phyloP scores from a whole-genome alignment of 1,140 invertebrate species.

The Drosophila ironensis region DNA sequence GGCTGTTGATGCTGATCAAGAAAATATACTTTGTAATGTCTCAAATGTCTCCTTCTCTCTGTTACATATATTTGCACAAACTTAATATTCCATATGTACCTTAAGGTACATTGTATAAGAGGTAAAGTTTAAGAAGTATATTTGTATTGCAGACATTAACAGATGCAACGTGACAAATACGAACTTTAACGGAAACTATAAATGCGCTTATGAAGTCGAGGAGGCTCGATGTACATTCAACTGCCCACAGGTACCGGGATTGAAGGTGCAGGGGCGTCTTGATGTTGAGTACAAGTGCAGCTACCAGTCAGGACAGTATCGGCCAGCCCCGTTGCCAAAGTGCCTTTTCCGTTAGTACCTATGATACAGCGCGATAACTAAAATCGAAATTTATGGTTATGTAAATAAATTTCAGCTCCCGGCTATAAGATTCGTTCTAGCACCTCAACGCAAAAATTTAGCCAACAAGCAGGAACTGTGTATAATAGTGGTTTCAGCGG shows the following conservation, averaged over 20 bases:
- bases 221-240: constrained; percentile 85
- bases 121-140: too few species aligned
- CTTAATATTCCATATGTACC: too few species aligned
- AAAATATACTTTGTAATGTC: too few species aligned
- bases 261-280: constrained; percentile 82
- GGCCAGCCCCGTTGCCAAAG: constrained; percentile 87
- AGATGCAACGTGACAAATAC: constrained; percentile 70
- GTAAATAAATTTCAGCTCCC: constrained; percentile 28
- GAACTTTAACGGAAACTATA: constrained; percentile 88
- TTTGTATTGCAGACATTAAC: constrained; percentile 58
- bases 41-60: too few species aligned
- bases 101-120: too few species aligned
- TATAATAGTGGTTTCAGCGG: constrained; percentile 40
- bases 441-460: constrained; percentile 2
- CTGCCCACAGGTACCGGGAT: constrained; percentile 85
- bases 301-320: constrained; percentile 87
- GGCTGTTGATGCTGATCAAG: too few species aligned
- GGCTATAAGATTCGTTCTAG: constrained; percentile 53
- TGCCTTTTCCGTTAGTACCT: constrained; percentile 87
- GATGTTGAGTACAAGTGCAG: constrained; percentile 86
- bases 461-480: constrained; percentile 21
- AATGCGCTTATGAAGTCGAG: constrained; percentile 85
- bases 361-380: too few species aligned
- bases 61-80: too few species aligned
- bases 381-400: not conserved